Percentiles rank a stretch among this genome's conserved stretches.
Evolutionary conservation across 30 jellyfish, hydroid and myxozoan genomes (phyloP).

Genomic region (Clytia hemisphaerica): DNA sequence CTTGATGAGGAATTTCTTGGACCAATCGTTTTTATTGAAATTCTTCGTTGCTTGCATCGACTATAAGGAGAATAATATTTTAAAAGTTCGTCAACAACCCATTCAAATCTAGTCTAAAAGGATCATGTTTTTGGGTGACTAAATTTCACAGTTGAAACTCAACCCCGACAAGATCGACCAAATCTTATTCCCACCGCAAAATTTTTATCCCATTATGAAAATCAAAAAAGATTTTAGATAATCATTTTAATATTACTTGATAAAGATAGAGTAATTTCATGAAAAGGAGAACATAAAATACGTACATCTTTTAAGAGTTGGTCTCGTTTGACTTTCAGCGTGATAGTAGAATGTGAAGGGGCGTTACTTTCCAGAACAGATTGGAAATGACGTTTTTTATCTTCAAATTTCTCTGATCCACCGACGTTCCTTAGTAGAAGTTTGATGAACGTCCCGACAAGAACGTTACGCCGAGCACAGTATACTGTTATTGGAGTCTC

Average conservation of each 20-base stretch:
- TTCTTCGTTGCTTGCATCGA: constrained; percentile 47
- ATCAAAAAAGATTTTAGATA: not conserved
- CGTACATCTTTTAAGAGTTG: constrained; percentile 34
- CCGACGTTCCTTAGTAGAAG: constrained; percentile 64
- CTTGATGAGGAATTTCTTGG: constrained; percentile 30
- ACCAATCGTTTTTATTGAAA: constrained; percentile 70
- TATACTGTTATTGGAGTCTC: no score
- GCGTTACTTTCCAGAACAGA: constrained; percentile 39
- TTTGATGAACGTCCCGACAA: constrained; percentile 62
- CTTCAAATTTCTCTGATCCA: constrained; percentile 76
- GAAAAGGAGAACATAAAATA: not conserved
- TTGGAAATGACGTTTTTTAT: constrained; percentile 59
- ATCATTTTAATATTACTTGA: not conserved
- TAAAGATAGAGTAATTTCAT: not conserved
- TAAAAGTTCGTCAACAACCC: not conserved
- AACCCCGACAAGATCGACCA: no score
- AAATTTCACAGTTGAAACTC: no score
- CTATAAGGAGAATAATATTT: constrained; percentile 25
- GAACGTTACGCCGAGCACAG: constrained; percentile 42
- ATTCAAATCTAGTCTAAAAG: not conserved
- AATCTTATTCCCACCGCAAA: no score
- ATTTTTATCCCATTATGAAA: no score
- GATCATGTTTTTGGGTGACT: no score
- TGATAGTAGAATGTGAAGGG: constrained; percentile 5
- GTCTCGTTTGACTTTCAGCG: constrained; percentile 22